These are phyloP conservation scores for Caprella mutica DNA, from an alignment of 2,888 invertebrate genomes.

Conservation along the genomic window DNA sequence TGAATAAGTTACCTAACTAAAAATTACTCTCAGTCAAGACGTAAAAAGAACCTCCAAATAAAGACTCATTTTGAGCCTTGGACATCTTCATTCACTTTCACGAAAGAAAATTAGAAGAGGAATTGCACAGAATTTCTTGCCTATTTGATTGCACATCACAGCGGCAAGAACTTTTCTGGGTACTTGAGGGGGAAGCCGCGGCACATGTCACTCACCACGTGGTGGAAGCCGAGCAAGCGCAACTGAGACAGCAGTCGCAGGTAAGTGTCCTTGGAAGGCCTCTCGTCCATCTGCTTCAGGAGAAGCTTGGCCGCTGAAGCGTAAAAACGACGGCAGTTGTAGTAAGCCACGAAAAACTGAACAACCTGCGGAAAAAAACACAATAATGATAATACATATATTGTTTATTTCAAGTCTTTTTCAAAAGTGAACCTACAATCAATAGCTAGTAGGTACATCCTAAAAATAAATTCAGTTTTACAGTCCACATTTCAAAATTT, in stretches of 20 bases:
- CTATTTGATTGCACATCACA: no score
- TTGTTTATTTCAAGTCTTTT: not conserved
- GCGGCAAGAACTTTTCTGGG: not conserved
- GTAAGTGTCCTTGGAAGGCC: constrained; percentile 60
- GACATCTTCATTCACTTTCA: no score
- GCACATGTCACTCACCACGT: constrained; percentile 41
- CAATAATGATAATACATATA: not conserved
- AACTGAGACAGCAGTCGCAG: constrained; percentile 55
- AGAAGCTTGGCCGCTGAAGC: constrained; percentile 23
- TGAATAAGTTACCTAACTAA: no score
- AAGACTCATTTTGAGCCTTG: no score
- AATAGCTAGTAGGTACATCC: not conserved
- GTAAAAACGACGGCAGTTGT: constrained; percentile 20
- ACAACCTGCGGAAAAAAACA: constrained; percentile 47
- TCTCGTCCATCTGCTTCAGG: constrained; percentile 53
- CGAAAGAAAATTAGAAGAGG: no score
- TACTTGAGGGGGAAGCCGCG: constrained; percentile 4
- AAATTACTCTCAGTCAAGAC: no score
- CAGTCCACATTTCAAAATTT: no score
- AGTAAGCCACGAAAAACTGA: constrained; percentile 49
- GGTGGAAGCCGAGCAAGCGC: constrained; percentile 57
- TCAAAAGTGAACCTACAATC: not conserved
- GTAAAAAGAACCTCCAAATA: no score
- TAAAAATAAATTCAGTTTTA: no score
- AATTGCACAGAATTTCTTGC: no score